These are phyloP conservation scores for Bombycilla garrulus DNA, from an alignment of 2,113 vertebrate species.

Conservation along the genomic window DNA sequence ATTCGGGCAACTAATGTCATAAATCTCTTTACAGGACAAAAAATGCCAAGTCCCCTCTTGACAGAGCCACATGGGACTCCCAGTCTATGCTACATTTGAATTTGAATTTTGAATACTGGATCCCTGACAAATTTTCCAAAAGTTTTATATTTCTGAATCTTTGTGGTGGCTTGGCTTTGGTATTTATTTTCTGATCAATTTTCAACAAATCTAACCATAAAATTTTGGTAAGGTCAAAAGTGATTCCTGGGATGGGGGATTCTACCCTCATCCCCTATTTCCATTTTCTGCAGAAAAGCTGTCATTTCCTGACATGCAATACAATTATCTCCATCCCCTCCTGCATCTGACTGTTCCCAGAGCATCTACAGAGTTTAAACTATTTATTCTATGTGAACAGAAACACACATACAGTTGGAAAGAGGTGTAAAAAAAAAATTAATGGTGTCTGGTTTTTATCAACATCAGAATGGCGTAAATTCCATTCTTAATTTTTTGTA, in stretches of 20 bases:
- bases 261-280: neutral
- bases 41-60: neutral
- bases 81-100: neutral
- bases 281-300: neutral
- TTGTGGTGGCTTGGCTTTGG: neutral
- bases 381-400: neutral
- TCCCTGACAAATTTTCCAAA: neutral
- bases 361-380: neutral
- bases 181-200: neutral
- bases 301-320: neutral
- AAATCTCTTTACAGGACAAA: neutral
- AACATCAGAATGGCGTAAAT: neutral
- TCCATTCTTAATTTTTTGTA: neutral
- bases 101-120: neutral
- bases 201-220: neutral
- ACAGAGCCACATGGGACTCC: neutral
- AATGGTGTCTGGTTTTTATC: neutral
- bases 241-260: neutral
- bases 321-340: neutral
- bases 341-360: neutral
- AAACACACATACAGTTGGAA: neutral
- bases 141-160: neutral
- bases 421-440: neutral
- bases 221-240: neutral
- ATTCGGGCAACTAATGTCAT: neutral